Evolutionary conservation across 2,797 vertebrate species (phyloP), one percentile per base, ranked within the genome.

Genomic region (Neosilurus hyrtlii): DNA sequence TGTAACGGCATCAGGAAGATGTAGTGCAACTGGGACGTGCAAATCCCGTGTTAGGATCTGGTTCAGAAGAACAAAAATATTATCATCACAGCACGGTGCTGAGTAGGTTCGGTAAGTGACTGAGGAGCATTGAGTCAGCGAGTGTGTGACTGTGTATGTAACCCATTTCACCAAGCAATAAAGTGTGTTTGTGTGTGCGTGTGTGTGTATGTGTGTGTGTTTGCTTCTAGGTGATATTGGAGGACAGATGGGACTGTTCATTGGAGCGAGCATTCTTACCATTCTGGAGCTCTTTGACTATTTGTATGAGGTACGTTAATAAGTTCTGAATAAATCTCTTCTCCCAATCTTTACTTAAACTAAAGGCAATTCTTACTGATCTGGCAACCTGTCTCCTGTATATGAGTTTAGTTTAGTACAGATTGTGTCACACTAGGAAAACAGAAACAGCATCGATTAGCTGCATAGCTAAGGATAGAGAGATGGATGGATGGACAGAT

Each of bases 211-310:
- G 56, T 77, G 49, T 72, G 10, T 80, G 7, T 79, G 66, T 80
- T 62, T 86, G 30, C 75, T 86, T 90, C n/a, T 91, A 99, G 97
- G 97, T 89, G 98, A 99, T 90, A 99, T 99, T 1, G 97, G 97
- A 52, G 97, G 97, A 84, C 98, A 99, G 93, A 99, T 99, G 97
- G 97, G 97, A 63, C 94, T 99, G 79, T 99, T 99, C 87, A 99
- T 99, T 0, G 98, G 98, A 30, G 98, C 98, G 56, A 99, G 98
- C 75, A 96, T 99, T 85, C 96, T 99, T 82, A 99, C 97, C 0
- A 97, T 99, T 68, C 94, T 99, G 90, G 98, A 99, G 92, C 91
- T 99, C 43, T 98, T 99, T 15, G 98, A 99, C 91, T 99, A 99
- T 16, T 94, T 97, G 89, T 99, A 99, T 2, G 98, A 99, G 96